Conservation (phyloP, 2,113 vertebrate genomes). For the Nettapus auritus region DNA sequence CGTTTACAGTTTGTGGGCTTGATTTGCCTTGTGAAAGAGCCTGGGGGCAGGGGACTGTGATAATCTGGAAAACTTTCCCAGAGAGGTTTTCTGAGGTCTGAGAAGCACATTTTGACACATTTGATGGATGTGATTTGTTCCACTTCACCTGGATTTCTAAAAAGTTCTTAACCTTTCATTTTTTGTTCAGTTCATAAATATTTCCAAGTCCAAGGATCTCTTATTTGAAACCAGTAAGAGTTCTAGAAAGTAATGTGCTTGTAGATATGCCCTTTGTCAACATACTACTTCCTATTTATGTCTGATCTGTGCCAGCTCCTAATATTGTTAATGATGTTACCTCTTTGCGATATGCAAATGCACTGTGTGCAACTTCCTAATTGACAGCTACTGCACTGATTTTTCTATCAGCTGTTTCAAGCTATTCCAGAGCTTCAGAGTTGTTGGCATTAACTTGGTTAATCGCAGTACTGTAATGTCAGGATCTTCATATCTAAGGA, state of each 20-base stretch:
- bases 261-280: background rate
- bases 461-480: background rate
- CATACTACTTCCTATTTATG: background rate
- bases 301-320: background rate
- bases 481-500: background rate
- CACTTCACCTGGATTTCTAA: background rate
- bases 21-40: constrained; percentile 20
- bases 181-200: background rate
- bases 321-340: background rate
- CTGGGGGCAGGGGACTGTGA: background rate
- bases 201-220: background rate
- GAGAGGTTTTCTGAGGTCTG: background rate
- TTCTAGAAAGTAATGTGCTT: background rate
- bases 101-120: background rate
- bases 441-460: background rate
- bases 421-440: background rate
- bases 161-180: background rate
- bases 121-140: background rate
- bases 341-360: background rate
- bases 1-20: background rate
- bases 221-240: background rate
- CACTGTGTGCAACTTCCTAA: background rate
- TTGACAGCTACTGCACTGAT: background rate
- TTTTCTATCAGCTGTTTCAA: background rate
- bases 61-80: background rate